Conservation (phyloP, 2,113 vertebrate species). For the Vulpes lagopus region DNA sequence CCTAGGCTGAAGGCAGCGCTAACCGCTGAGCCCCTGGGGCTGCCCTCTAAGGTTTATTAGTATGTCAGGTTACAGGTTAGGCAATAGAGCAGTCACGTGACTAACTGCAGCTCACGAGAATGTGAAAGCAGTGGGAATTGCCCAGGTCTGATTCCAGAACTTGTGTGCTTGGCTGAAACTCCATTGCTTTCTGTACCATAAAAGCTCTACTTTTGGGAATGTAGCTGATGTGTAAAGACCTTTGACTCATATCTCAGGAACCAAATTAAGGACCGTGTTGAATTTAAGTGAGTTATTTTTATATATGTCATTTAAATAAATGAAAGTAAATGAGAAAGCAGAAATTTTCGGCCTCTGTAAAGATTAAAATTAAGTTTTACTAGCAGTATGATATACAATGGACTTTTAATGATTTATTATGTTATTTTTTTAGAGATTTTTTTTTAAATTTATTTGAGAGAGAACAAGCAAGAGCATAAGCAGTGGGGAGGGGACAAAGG, state of each 20-base stretch:
- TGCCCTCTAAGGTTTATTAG: too few relatives aligned
- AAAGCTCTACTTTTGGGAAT: background rate
- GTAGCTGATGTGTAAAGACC: background rate
- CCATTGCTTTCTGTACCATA: background rate
- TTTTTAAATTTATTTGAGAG: background rate
- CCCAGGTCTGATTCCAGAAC: background rate
- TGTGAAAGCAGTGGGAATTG: background rate
- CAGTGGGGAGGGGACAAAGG: background rate
- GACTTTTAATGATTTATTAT: constrained; percentile 53
- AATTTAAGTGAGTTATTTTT: constrained; percentile 65
- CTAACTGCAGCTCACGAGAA: background rate
- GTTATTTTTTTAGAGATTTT: background rate
- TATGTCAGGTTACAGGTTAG: background rate
- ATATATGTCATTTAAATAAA: constrained; percentile 57
- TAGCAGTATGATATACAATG: constrained; percentile 67
- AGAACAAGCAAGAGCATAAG: background rate
- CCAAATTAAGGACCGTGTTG: constrained; percentile 63
- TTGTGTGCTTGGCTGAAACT: background rate
- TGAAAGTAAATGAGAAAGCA: constrained; percentile 42
- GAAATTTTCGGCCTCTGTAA: constrained; percentile 39
- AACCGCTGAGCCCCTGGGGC: too few relatives aligned
- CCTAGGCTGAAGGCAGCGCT: too few relatives aligned
- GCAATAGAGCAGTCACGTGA: background rate
- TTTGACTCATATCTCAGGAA: constrained; percentile 53
- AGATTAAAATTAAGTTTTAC: constrained; percentile 63